Evolutionary conservation across 2,113 vertebrate species (phyloP), one percentile per base, ranked within the genome.

Genomic region (Etia nguti): DNA sequence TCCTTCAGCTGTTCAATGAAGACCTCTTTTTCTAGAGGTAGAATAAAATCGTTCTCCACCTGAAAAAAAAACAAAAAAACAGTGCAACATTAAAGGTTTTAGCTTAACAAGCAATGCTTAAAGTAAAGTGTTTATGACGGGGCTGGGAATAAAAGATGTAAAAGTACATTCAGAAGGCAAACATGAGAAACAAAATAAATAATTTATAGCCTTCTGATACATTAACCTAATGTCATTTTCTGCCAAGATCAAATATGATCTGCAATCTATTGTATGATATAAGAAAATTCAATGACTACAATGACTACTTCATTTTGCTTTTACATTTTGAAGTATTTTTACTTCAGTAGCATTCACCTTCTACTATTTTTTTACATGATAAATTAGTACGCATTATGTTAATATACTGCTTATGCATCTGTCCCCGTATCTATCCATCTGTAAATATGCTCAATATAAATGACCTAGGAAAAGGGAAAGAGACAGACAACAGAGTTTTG

Each of bases 1-100:
- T 99, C 99, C 91, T 99, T 99, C 95, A 99, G 97, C 93, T 99
- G 99, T 85, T 99, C 98, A 4, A 99, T 99, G 80, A 99, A 99
- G 1, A 97, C 97, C 91, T 99, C 99, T 86, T 98, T 98, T 91
- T 99, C 99, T 2, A 97, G 93, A 11, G 94, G 98, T 89, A 99
- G 90, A 95, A 99, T 99, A 94, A 99, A 99, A 93, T 98, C 98
- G 10, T 99, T 99, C 89, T 98, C 98, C 83, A 99, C 98, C 99
- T 99, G 46, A 88, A 79, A 18, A 10, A 10, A 87, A 68, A 46
- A 48, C 22, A 48, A 26, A 43, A 12, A 7, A 41, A 43, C n/a
- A 46, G 10, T 79, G 59, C 4, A 15, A 54, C 4, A 46, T 46
- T 8, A 46, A 31, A 57, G 9, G 7, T 16, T 43, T 29, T 9